phyloP scores from a whole-genome alignment of 2,888 invertebrate species.

The Stenodera caucasica region DNA sequence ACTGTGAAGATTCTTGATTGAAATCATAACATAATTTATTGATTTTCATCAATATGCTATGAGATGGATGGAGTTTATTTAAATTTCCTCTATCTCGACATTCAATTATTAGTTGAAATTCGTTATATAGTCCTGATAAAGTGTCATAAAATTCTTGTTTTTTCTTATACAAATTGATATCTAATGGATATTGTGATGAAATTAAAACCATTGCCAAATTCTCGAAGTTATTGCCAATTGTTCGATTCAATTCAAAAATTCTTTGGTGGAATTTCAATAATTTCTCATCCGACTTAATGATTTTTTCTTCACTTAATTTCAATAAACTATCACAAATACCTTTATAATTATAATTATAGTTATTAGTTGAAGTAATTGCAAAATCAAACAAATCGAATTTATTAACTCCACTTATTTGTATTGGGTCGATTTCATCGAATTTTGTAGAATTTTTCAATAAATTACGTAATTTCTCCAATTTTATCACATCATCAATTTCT shows the following conservation, averaged over 20 bases:
- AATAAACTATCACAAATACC: constrained; percentile 41
- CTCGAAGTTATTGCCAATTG: constrained; percentile 24
- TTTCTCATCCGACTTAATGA: constrained; percentile 36
- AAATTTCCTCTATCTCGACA: constrained; percentile 47
- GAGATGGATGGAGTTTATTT: constrained; percentile 60
- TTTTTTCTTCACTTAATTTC: constrained; percentile 37
- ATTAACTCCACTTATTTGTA: too few relatives aligned
- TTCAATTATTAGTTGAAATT: constrained; percentile 47
- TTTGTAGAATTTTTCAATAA: constrained; percentile 38
- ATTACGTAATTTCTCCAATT: constrained; percentile 57
- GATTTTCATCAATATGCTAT: constrained; percentile 58
- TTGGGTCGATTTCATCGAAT: too few relatives aligned
- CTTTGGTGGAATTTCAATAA: constrained; percentile 42
- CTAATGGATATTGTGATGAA: constrained; percentile 39
- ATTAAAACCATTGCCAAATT: constrained; percentile 33
- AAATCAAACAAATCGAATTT: constrained; percentile 54
- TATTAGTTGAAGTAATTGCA: too few relatives aligned
- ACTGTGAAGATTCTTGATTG: constrained; percentile 41
- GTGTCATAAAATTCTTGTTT: constrained; percentile 45
- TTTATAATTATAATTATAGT: constrained; percentile 43
- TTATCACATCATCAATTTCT: constrained; percentile 71
- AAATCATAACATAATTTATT: constrained; percentile 55
- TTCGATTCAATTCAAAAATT: constrained; percentile 38
- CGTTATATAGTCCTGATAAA: constrained; percentile 58
- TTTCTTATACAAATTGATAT: constrained; percentile 36